Percentiles rank a stretch among this genome's conserved stretches.
Conservation (phyloP, 1,140 invertebrate genomes). For the Microplitis demolitor region DNA sequence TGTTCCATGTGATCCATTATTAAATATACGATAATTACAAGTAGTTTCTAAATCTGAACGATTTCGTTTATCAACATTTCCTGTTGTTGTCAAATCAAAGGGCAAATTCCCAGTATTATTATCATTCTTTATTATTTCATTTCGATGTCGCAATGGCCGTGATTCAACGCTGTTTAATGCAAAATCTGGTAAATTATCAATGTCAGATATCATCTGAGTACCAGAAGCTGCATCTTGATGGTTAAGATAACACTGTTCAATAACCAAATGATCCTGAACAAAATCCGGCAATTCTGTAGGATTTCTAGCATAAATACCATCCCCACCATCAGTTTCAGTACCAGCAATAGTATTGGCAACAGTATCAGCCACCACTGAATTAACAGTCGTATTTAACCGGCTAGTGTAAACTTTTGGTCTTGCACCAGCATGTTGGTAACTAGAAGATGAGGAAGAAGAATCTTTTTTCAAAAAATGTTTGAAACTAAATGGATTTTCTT, state of each 20-base stretch:
- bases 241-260: conserved; percentile 63
- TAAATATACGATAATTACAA: background rate
- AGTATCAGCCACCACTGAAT: background rate
- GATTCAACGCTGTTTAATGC: conserved; percentile 51
- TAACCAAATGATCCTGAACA: conserved; percentile 67
- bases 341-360: conserved; percentile 21
- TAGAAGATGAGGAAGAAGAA: conserved; percentile 33
- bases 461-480: conserved; percentile 75
- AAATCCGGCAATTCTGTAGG: conserved; percentile 66
- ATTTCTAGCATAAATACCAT: conserved; percentile 53
- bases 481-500: conserved; percentile 80
- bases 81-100: conserved; percentile 48
- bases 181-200: conserved; percentile 63
- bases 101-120: conserved; percentile 36
- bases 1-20: too few species aligned
- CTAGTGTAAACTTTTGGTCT: conserved; percentile 64
- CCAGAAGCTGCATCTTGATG: conserved; percentile 35
- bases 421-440: conserved; percentile 63
- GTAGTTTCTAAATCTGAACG: conserved; percentile 34
- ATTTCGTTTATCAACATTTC: conserved; percentile 38
- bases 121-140: conserved; percentile 37
- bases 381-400: conserved; percentile 26
- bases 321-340: conserved; percentile 38
- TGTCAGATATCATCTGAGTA: conserved; percentile 41
- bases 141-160: conserved; percentile 36